phyloP scores from a whole-genome alignment of 2,888 invertebrate species.

The Trichogramma dendrolimi region DNA sequence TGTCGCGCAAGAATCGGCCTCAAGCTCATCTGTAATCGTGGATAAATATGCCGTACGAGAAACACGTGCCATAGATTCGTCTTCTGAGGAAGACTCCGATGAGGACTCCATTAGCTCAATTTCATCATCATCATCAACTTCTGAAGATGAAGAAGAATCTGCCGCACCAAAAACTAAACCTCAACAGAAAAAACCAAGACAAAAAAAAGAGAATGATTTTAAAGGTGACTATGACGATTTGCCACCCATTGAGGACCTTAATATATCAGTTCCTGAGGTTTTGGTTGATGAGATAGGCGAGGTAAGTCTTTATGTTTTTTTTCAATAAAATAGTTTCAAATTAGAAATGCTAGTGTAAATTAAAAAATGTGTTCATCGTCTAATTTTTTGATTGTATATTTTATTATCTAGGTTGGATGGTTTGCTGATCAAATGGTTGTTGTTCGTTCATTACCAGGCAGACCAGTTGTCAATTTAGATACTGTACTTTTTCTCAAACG shows the following conservation, averaged over 20 bases:
- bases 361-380: conserved; percentile 8
- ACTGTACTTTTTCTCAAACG: conserved; percentile 81
- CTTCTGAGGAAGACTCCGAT: too few species aligned
- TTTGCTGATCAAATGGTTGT: conserved; percentile 59
- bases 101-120: too few species aligned
- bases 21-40: too few species aligned
- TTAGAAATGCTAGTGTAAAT: conserved; percentile 2
- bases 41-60: too few species aligned
- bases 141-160: too few species aligned
- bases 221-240: conserved; percentile 67
- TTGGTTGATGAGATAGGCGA: conserved; percentile 72
- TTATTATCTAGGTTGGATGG: conserved; percentile 53
- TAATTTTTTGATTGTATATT: conserved; percentile 9
- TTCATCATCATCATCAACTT: too few species aligned
- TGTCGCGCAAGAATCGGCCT: too few species aligned
- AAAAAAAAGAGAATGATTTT: conserved; percentile 19
- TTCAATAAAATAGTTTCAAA: conserved; percentile 8
- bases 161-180: too few species aligned
- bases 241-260: conserved; percentile 76
- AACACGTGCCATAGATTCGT: too few species aligned
- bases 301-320: conserved; percentile 46
- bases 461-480: conserved; percentile 79
- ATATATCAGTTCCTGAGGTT: conserved; percentile 72
- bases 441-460: conserved; percentile 67
- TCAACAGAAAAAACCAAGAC: conserved; percentile 11